A percentile compares a stretch with the other conserved stretches of the same genome.
These are phyloP conservation scores for Drosophila kanekoi DNA, from an alignment of 2,888 invertebrate species.

Conservation along the genomic window DNA sequence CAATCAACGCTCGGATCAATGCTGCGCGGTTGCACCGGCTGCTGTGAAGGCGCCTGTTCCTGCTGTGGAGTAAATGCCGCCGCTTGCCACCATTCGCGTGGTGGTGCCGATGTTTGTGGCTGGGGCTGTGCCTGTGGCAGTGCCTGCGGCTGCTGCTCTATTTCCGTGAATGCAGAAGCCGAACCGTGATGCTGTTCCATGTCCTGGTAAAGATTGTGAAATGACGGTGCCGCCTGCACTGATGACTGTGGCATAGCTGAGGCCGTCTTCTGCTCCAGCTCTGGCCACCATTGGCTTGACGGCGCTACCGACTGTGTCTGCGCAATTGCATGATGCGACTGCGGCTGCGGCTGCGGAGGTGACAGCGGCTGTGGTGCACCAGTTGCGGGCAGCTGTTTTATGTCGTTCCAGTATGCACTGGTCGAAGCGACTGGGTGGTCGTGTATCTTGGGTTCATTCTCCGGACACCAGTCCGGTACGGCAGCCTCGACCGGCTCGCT, in stretches of 20 bases:
- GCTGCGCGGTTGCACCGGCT: background rate
- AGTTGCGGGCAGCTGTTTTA: background rate
- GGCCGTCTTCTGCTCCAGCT: background rate
- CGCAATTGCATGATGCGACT: background rate
- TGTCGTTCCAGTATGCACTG: background rate
- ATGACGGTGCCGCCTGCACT: background rate
- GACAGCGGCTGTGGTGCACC: background rate
- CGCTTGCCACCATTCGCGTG: slow-evolving; percentile 37
- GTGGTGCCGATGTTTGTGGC: background rate
- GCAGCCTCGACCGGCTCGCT: background rate
- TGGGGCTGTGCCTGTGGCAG: background rate
- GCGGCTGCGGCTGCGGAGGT: background rate
- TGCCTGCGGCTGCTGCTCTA: background rate
- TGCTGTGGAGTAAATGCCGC: slow-evolving; percentile 25
- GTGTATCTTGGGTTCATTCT: background rate
- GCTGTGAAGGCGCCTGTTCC: background rate
- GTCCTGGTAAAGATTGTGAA: background rate
- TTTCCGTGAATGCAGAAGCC: background rate
- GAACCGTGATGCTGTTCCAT: background rate
- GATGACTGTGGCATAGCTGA: background rate
- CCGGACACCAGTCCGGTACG: background rate
- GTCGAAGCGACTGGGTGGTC: background rate
- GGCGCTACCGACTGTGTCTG: too few species aligned
- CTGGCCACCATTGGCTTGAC: background rate
- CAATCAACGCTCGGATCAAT: background rate